Percentiles rank a stretch among this genome's conserved stretches.
phyloP scores from a whole-genome alignment of 2,888 invertebrate species.

The Plebejus argus region DNA sequence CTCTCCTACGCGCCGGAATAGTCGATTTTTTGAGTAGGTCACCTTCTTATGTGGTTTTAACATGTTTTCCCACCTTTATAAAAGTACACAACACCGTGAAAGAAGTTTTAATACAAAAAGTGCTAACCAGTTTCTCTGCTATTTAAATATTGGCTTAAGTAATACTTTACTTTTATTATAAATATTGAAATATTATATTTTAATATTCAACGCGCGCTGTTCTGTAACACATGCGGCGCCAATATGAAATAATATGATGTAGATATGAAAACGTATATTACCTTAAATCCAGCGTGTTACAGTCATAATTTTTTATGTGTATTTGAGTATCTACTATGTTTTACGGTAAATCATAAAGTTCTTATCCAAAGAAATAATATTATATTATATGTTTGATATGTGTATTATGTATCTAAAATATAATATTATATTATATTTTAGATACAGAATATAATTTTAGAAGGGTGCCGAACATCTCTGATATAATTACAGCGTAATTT shows the following conservation, averaged over 20 bases:
- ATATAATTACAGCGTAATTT: not conserved
- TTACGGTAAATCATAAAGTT: not conserved
- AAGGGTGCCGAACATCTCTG: not conserved
- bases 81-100: too few species aligned
- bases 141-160: not conserved
- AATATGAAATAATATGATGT: not conserved
- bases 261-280: constrained; percentile 4
- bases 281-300: not conserved
- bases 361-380: too few species aligned
- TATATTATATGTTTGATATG: too few species aligned
- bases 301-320: not conserved
- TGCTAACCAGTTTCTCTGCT: not conserved
- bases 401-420: too few species aligned
- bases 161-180: not conserved
- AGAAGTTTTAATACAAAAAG: too few species aligned
- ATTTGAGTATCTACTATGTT: not conserved
- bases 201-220: not conserved
- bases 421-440: not conserved
- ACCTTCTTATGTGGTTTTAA: too few species aligned
- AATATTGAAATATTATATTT: not conserved
- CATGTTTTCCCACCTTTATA: too few species aligned
- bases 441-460: not conserved
- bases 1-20: too few species aligned
- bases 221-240: not conserved
- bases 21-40: too few species aligned